Conservation (phyloP, 2,113 vertebrate species). For the Acrocephalus arundinaceus region DNA sequence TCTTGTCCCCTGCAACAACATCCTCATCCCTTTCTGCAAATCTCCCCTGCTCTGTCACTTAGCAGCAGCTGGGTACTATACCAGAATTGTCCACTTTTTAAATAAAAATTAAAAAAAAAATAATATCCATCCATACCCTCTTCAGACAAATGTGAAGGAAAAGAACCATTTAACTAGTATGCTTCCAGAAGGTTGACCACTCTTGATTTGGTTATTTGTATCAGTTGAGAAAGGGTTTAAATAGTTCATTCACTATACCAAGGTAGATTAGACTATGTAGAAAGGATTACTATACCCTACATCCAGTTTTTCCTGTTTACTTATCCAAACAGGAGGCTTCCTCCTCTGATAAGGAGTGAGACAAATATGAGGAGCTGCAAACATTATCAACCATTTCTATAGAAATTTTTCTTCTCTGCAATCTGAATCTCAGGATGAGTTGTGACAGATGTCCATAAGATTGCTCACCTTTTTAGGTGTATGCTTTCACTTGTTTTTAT, state of each 20-base stretch:
- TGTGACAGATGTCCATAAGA: neutral
- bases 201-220: neutral
- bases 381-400: neutral
- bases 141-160: slow-evolving; percentile 14
- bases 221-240: neutral
- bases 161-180: neutral
- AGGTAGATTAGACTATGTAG: neutral
- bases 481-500: neutral
- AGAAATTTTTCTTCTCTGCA: neutral
- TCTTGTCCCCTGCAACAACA: neutral
- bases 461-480: neutral
- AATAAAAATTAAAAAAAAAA: neutral
- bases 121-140: neutral
- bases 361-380: neutral
- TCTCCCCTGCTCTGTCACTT: neutral
- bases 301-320: neutral
- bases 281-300: neutral
- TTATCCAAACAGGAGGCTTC: neutral
- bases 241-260: neutral
- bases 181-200: neutral
- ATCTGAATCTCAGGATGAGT: neutral
- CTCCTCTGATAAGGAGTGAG: neutral
- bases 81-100: neutral
- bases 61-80: neutral
- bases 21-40: neutral